Conservation (phyloP, 2,113 vertebrate species). For the Chinchilla lanigera region DNA sequence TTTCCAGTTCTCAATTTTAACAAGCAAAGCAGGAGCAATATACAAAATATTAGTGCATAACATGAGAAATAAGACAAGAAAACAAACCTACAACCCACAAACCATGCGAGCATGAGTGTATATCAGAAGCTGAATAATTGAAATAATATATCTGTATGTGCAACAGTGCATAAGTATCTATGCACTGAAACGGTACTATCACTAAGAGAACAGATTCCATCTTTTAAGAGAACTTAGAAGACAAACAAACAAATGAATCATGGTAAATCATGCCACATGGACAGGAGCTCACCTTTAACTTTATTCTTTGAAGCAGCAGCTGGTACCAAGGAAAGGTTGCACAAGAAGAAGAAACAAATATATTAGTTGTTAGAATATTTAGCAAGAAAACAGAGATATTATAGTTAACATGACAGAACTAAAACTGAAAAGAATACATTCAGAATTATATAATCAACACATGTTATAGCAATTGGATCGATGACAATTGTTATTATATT, state of each 20-base stretch:
- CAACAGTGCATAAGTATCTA: not conserved
- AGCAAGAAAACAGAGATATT: constrained; percentile 78
- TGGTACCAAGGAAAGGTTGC: constrained; percentile 89
- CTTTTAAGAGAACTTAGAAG: not conserved
- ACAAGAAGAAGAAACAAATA: constrained; percentile 89
- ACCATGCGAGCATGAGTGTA: constrained; percentile 2
- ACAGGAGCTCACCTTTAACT: constrained; percentile 89
- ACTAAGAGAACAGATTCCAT: not conserved
- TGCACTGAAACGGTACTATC: not conserved
- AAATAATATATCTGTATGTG: not conserved
- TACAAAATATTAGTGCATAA: not conserved
- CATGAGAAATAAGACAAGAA: not conserved
- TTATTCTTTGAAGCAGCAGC: constrained; percentile 90
- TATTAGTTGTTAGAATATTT: constrained; percentile 82
- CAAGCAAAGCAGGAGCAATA: not conserved
- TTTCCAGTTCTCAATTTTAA: constrained; percentile 12
- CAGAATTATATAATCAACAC: constrained; percentile 72
- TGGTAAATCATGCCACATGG: constrained; percentile 76
- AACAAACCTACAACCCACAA: not conserved
- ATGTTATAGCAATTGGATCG: constrained; percentile 47
- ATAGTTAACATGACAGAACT: constrained; percentile 62
- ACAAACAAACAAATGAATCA: constrained; percentile 70
- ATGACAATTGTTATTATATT: constrained; percentile 41
- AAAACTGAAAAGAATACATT: constrained; percentile 58
- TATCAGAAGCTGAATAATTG: not conserved